These are phyloP conservation scores for Cairina moschata DNA, from an alignment of 2,113 vertebrate species.

Conservation along the genomic window DNA sequence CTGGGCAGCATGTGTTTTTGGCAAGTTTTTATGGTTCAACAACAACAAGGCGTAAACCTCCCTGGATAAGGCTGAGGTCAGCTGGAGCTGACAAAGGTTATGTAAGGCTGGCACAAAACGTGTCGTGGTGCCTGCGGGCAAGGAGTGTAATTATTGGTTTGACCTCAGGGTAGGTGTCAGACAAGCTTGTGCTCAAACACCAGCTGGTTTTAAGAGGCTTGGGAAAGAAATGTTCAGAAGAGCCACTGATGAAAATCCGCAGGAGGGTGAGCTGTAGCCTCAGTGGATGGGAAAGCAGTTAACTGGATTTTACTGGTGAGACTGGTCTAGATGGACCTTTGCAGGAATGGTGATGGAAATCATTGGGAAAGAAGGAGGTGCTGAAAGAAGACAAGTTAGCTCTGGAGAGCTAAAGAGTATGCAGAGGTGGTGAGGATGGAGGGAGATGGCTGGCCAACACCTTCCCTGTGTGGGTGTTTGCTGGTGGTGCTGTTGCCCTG, in stretches of 20 bases:
- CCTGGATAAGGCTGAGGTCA: not conserved
- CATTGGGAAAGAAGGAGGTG: not conserved
- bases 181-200: not conserved
- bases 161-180: not conserved
- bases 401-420: not conserved
- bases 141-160: not conserved
- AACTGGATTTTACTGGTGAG: not conserved
- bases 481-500: rapidly evolving
- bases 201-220: not conserved
- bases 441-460: not conserved
- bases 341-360: not conserved
- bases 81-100: not conserved
- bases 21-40: not conserved
- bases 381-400: not conserved
- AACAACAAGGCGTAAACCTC: not conserved
- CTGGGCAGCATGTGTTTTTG: not conserved
- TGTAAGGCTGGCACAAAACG: not conserved
- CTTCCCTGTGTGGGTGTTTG: rapidly evolving
- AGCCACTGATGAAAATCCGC: not conserved
- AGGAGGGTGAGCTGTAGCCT: not conserved
- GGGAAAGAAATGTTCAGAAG: not conserved
- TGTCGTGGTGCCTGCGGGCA: not conserved
- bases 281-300: not conserved
- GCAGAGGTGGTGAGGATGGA: not conserved
- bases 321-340: not conserved